These are phyloP conservation scores for Nematostella vectensis DNA, from an alignment of 92 coral and sea anemone genomes.

Conservation along the genomic window DNA sequence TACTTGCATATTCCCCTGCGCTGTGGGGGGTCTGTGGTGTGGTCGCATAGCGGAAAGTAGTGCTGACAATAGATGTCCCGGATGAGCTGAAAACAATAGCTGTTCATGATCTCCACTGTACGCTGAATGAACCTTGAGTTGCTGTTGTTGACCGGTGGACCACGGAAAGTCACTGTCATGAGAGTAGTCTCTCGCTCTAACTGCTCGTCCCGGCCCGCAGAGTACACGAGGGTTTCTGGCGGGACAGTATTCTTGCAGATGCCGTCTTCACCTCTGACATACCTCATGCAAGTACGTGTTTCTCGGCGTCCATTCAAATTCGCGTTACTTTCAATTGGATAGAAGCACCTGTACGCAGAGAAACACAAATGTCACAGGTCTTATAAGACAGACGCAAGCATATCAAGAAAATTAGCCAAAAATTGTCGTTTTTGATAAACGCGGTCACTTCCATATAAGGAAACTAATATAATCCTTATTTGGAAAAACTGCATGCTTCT, in stretches of 20 bases:
- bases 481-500: too few relatives aligned
- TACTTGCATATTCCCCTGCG: background rate
- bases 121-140: background rate
- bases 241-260: background rate
- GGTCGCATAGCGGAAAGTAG: slow-evolving; percentile 7
- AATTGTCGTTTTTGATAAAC: too few relatives aligned
- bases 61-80: background rate
- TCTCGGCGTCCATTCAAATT: too few relatives aligned
- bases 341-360: too few relatives aligned
- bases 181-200: background rate
- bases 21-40: background rate
- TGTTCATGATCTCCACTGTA: background rate
- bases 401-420: too few relatives aligned
- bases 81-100: slow-evolving; percentile 10
- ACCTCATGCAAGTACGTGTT: too few relatives aligned
- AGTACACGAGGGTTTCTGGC: background rate
- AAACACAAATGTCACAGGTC: too few relatives aligned
- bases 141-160: background rate
- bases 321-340: too few relatives aligned
- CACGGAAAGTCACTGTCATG: background rate
- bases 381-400: too few relatives aligned
- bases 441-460: too few relatives aligned
- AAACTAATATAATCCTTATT: too few relatives aligned
- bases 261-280: too few relatives aligned
- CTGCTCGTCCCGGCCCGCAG: background rate